phyloP scores from a whole-genome alignment of 2,888 invertebrate genomes.

The Dermolepida albohirtum region DNA sequence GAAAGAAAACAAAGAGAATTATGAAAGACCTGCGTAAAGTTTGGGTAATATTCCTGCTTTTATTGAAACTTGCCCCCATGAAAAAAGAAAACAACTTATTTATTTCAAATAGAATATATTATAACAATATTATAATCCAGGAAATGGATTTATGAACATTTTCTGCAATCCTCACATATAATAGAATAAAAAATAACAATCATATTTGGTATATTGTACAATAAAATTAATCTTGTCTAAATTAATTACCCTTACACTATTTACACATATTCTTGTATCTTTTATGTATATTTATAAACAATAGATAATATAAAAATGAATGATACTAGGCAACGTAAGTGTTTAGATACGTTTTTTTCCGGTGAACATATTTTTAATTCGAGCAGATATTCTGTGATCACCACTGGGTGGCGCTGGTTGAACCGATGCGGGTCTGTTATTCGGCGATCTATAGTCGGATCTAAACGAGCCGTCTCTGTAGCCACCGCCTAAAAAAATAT shows the following conservation, averaged over 20 bases:
- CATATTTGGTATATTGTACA: conserved; percentile 34
- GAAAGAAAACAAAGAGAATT: too few relatives aligned
- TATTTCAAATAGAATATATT: conserved; percentile 34
- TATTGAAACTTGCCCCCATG: too few relatives aligned
- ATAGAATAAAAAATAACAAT: conserved; percentile 34
- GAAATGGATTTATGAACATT: conserved; percentile 28
- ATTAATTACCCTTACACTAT: conserved; percentile 25
- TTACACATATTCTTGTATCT: conserved; percentile 22
- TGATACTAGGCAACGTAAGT: not conserved
- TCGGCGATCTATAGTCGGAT: conserved; percentile 49
- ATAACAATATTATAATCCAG: conserved; percentile 31
- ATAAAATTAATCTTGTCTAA: conserved; percentile 22
- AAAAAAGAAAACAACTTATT: too few relatives aligned
- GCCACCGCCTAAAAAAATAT: conserved; percentile 42
- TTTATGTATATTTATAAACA: conserved; percentile 32
- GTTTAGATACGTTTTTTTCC: conserved; percentile 61
- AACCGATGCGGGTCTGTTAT: conserved; percentile 52
- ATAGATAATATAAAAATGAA: conserved; percentile 6
- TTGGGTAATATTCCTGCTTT: too few relatives aligned
- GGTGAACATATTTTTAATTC: conserved; percentile 70
- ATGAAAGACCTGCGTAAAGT: too few relatives aligned
- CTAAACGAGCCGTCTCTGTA: conserved; percentile 49
- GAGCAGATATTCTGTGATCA: conserved; percentile 71
- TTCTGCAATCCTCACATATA: conserved; percentile 8
- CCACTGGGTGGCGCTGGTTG: conserved; percentile 53